A percentile compares a stretch with the other conserved stretches of the same genome.
These are phyloP conservation scores for Aulostomus chinensis DNA, from an alignment of 2,797 vertebrate species.

Conservation along the genomic window DNA sequence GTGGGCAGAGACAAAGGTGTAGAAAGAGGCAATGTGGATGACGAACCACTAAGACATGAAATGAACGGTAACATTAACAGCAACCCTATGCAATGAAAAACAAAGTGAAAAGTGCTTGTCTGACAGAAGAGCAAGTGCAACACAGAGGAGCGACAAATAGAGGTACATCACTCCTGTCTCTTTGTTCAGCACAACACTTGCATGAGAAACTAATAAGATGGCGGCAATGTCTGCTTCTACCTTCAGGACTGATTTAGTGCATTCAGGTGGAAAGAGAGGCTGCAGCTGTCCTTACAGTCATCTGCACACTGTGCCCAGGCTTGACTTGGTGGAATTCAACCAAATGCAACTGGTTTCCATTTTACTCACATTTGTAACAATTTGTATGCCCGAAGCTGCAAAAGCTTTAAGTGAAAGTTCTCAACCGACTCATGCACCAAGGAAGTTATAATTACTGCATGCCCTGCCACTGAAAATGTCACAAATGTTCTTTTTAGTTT, in stretches of 20 bases:
- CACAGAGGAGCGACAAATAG: conserved; percentile 42
- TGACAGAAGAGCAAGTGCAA: conserved; percentile 26
- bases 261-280: conserved; percentile 67
- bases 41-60: conserved; percentile 14
- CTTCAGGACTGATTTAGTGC: conserved; percentile 70
- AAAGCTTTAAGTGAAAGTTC: no score
- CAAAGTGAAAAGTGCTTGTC: conserved; percentile 5
- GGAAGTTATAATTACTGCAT: no score
- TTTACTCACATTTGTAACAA: no score
- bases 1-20: conserved; percentile 20
- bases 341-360: no score
- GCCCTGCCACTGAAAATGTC: no score
- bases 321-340: conserved; percentile 19
- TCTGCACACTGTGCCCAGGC: conserved; percentile 34
- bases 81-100: background rate
- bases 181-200: conserved; percentile 14
- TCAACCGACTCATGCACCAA: no score
- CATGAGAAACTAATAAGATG: conserved; percentile 65
- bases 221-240: conserved; percentile 58
- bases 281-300: conserved; percentile 61
- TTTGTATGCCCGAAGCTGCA: no score
- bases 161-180: conserved; percentile 40
- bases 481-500: no score
- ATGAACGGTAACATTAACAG: conserved; percentile 8
- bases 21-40: conserved; percentile 14